phyloP scores from a whole-genome alignment of 2,888 invertebrate genomes.

The Gonocerus acuteangulatus region DNA sequence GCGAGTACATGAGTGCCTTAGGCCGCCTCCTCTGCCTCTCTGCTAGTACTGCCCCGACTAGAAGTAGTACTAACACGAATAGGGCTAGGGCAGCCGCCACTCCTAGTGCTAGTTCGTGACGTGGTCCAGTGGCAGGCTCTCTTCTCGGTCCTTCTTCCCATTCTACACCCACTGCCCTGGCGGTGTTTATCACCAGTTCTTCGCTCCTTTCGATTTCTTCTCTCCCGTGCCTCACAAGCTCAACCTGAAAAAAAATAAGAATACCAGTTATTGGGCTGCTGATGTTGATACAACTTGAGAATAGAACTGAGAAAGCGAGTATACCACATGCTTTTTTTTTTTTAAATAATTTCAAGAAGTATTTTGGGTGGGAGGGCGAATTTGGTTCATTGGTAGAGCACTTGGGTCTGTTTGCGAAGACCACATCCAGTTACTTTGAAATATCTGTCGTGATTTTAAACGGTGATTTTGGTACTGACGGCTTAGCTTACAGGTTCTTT shows the following conservation, averaged over 20 bases:
- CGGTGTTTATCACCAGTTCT: slow-evolving; percentile 33
- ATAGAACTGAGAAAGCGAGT: no score
- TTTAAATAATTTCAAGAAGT: no score
- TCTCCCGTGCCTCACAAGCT: slow-evolving; percentile 29
- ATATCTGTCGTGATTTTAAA: no score
- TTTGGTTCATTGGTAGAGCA: no score
- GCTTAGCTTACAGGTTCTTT: no score
- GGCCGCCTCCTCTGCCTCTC: slow-evolving; percentile 26
- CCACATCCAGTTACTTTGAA: no score
- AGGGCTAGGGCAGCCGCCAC: slow-evolving; percentile 29
- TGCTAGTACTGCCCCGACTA: slow-evolving; percentile 22
- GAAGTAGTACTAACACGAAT: slow-evolving; percentile 27
- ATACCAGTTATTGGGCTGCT: no score
- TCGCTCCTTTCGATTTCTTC: slow-evolving; percentile 30
- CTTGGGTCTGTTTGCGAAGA: no score
- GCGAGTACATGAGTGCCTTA: slow-evolving; percentile 22
- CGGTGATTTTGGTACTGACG: no score
- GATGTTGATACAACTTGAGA: no score
- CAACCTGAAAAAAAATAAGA: slow-evolving; percentile 35
- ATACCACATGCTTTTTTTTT: no score
- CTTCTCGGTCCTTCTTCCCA: slow-evolving; percentile 26
- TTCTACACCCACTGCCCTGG: slow-evolving; percentile 32
- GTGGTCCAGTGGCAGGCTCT: slow-evolving; percentile 13
- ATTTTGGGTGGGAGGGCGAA: no score
- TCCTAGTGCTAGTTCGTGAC: slow-evolving; percentile 29